Evolutionary conservation across 2,113 vertebrate species (phyloP), one percentile per base, ranked within the genome.

Genomic region (Eurystomus gularis): DNA sequence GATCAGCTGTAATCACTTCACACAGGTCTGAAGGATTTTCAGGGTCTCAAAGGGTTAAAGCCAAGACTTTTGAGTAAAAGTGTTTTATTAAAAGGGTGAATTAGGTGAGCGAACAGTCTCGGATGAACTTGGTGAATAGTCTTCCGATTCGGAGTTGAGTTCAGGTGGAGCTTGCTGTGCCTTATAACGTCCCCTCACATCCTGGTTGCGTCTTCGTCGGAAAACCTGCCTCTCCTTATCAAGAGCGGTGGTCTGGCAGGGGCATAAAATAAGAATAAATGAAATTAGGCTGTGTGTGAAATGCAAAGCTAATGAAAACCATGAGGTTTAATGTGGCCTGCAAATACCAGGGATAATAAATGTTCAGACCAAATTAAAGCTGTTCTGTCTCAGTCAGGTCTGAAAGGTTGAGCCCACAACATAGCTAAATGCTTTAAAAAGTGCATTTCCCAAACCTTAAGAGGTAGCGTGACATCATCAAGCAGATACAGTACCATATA

Each of bases 221-320:
- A 99, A 99, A 99, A 99, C 98, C 99, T 99, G 99, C 99, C 99
- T 99, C 99, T 99, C 99, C 98, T 99, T 99, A 99, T 99, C 99
- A 99, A 99, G 99, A 99, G 99, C 98, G 98, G 99, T 99, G 99
- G 98, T 99, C 99, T 99, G 98, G 97, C 98, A 97, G 98, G 98
- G 98, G 98, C 98, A 98, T 98, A 98, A 98, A 98, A 98, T 97
- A 97, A 98, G 97, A 98, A 98, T 98, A 97, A 98, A 98, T 96
- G 96, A 98, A 98, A 98, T 98, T 98, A 98, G 97, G 97, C 97
- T 93, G 92, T 86, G 97, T 95, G 95, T 96, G 95, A 94, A 97
- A 90, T 46, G 84, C 88, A 97, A 85, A 89, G 49, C 52, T 96
- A 97, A 97, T 96, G 96, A 82, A 94, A 82, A 94, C 84, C 90